Percentiles rank a stretch among this genome's conserved stretches.
Conservation (phyloP, 92 coral and sea anemone species). For the Actinostola sp. region DNA sequence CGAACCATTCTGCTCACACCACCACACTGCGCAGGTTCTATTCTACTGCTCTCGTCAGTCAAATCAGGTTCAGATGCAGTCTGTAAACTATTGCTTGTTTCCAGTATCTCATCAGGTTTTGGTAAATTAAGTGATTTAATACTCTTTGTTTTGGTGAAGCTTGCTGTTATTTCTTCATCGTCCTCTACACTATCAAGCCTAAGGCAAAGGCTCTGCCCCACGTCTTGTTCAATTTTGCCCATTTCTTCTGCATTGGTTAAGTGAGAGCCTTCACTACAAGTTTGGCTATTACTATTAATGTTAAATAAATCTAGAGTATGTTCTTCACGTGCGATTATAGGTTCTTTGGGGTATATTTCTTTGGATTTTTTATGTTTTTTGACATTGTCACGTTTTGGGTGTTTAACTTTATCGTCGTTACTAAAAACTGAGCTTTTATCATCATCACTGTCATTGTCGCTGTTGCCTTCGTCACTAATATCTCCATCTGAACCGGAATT, state of each 20-base stretch:
- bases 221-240: constrained; percentile 16
- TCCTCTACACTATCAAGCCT: constrained; percentile 88
- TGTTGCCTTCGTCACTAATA: constrained; percentile 61
- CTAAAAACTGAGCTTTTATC: constrained; percentile 57
- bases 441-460: constrained; percentile 45
- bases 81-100: constrained; percentile 45
- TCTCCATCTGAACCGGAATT: constrained; percentile 87
- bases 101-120: too few relatives aligned
- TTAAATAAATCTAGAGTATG: constrained; percentile 81
- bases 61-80: constrained; percentile 66
- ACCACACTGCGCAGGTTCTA: constrained; percentile 76
- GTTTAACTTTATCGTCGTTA: constrained; percentile 19
- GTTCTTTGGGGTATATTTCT: neutral
- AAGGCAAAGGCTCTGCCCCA: constrained; percentile 61
- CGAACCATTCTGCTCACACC: constrained; percentile 4
- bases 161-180: constrained; percentile 42
- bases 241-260: constrained; percentile 11
- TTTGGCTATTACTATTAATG: constrained; percentile 59
- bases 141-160: constrained; percentile 29
- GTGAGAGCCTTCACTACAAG: constrained; percentile 38
- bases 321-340: constrained; percentile 44
- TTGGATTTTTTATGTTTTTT: constrained; percentile 18
- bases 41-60: constrained; percentile 82
- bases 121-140: constrained; percentile 21
- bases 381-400: constrained; percentile 10